A percentile compares a stretch with the other conserved stretches of the same genome.
These are phyloP conservation scores for Drosophila virilis DNA, from an alignment of 1,140 invertebrate species.

Conservation along the genomic window DNA sequence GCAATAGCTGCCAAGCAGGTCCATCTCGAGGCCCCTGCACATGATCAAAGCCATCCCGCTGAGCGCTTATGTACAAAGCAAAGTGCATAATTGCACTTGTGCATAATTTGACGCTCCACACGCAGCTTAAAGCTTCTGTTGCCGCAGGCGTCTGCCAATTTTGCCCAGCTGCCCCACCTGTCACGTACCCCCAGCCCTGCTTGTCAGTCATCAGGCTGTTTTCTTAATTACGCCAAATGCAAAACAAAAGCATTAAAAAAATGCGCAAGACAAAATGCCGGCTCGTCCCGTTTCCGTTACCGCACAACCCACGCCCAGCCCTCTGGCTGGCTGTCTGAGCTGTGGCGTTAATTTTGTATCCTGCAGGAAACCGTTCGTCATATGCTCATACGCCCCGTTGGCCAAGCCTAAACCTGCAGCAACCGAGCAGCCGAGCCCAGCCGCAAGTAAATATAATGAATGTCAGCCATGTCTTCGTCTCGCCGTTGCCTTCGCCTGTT, in stretches of 20 bases:
- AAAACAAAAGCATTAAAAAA: slow-evolving; percentile 68
- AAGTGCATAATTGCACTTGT: slow-evolving; percentile 74
- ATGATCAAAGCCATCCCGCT: slow-evolving; percentile 49
- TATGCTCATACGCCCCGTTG: slow-evolving; percentile 69
- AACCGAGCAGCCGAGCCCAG: slow-evolving; percentile 3
- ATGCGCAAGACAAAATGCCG: slow-evolving; percentile 39
- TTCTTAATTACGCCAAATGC: slow-evolving; percentile 75
- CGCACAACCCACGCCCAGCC: neutral
- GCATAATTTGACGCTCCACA: slow-evolving; percentile 60
- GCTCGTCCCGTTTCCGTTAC: neutral
- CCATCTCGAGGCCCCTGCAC: slow-evolving; percentile 1
- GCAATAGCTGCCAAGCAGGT: slow-evolving; percentile 1
- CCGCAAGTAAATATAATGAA: slow-evolving; percentile 65
- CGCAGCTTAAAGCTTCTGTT: slow-evolving; percentile 41
- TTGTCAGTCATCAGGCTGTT: slow-evolving; percentile 57
- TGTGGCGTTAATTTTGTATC: slow-evolving; percentile 43
- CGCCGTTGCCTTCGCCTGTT: slow-evolving; percentile 19
- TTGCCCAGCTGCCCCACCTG: slow-evolving; percentile 12
- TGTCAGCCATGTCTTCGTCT: slow-evolving; percentile 52
- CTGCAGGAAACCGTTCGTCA: slow-evolving; percentile 55
- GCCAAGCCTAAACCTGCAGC: neutral
- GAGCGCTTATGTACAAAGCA: neutral
- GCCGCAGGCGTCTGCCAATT: slow-evolving; percentile 33
- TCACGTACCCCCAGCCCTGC: too few species aligned
- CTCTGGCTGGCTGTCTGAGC: slow-evolving; percentile 8